Evolutionary conservation across 2,113 vertebrate species (phyloP), one percentile per base, ranked within the genome.

Genomic region (Charina bottae): DNA sequence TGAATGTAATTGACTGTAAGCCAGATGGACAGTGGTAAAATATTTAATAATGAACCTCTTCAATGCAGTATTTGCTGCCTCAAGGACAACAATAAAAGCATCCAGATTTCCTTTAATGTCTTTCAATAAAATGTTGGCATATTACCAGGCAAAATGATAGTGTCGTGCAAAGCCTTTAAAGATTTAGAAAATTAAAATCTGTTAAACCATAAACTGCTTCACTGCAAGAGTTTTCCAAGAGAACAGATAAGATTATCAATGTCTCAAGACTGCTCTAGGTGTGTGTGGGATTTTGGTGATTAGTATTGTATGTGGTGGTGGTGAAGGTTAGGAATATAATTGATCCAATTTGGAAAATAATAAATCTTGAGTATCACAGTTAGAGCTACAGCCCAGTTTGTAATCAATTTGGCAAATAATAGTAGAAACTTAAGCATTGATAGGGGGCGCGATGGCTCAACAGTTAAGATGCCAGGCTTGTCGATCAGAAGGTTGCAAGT

Each of bases 21-120:
- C 96, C 96, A 96, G 94, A 93, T 96, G 97, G 96, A 93, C 94
- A 55, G 92, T 83, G 72, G 89, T 92, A 85, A 92, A 95, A 93
- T 91, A 78, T 88, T 94, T 92, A 42, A 88, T 93, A 91, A 92
- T 89, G 92, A 96, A 92, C n/a, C 23, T 92, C 93, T 95, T 94
- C 78, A 2, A 83, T 93, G 93, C 33, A 28, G 72, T 92, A 59
- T 68, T 92, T 85, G 87, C 90, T 56, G 92, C 95, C 95, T 96
- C 84, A 68, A 95, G 94, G 95, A 96, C 93, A 94, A 88, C 90
- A 94, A 72, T 93, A 46, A 90, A 91, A 83, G 0, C 92, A 62
- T 92, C 89, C 85, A 37, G 94, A 37, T 93, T 68, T 54, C 90
- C 93, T 92, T 95, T 94, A 95, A 91, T 96, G 92, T 46, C 49